Evolutionary conservation across 2,797 vertebrate species (phyloP).

Genomic region (Uromys caudimaculatus): DNA sequence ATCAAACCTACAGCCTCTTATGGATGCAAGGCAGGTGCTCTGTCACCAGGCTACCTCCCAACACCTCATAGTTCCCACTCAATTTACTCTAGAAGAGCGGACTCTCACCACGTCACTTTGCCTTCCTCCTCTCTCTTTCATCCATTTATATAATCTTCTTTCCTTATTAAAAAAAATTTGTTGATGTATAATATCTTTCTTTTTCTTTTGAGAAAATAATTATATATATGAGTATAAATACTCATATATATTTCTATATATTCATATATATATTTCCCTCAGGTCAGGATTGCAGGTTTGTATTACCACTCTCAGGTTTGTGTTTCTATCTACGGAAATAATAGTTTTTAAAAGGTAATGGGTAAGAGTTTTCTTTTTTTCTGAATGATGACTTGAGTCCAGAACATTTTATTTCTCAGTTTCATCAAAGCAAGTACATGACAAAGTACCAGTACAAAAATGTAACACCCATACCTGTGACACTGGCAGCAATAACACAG

Average conservation of each 20-base stretch:
- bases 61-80: background rate
- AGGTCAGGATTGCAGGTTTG: background rate
- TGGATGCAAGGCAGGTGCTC: background rate
- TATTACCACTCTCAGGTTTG: background rate
- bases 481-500: background rate
- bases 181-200: background rate
- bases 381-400: background rate
- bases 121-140: background rate
- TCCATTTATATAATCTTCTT: background rate
- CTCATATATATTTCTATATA: no score
- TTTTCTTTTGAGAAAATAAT: background rate
- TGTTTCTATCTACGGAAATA: background rate
- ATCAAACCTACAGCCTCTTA: background rate
- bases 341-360: conserved; percentile 6
- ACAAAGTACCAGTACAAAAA: background rate
- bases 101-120: background rate
- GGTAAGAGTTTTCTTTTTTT: background rate
- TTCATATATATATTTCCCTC: no score
- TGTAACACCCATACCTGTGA: background rate
- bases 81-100: background rate
- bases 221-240: background rate
- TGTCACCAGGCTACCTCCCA: background rate
- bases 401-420: background rate
- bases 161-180: background rate
- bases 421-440: background rate